Conservation (phyloP, 1,140 invertebrate species). For the Harlomillsia oculata region DNA sequence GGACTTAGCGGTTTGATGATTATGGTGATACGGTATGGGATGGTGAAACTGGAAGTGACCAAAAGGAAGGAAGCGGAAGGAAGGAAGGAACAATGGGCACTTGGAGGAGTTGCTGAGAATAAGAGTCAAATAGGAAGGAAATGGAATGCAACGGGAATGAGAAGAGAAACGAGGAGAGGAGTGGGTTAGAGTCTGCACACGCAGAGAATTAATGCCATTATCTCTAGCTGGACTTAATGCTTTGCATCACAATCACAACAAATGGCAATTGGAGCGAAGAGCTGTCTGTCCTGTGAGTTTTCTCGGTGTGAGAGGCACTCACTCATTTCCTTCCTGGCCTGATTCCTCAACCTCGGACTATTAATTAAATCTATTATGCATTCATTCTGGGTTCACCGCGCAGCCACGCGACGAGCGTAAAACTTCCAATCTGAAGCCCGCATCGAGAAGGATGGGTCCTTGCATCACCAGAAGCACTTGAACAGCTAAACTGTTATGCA, state of each 20-base stretch:
- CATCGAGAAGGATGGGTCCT: no score
- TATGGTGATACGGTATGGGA: no score
- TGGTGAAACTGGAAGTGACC: neutral
- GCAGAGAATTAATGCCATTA: constrained; percentile 23
- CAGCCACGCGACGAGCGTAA: no score
- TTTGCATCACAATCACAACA: constrained; percentile 20
- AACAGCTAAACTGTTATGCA: no score
- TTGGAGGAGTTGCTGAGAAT: neutral
- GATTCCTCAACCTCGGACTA: constrained; percentile 14
- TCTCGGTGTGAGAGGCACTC: no score
- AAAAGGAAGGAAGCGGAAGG: neutral
- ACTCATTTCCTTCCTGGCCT: no score
- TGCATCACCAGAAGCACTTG: no score
- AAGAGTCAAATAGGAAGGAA: constrained; percentile 1
- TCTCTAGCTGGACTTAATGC: constrained; percentile 14
- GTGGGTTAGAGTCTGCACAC: neutral
- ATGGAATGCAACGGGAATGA: neutral
- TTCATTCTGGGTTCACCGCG: constrained; percentile 6
- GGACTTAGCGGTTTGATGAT: no score
- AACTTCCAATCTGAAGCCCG: no score
- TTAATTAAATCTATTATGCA: constrained; percentile 15
- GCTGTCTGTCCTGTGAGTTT: no score
- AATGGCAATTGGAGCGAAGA: no score
- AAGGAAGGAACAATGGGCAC: neutral
- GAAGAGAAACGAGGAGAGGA: neutral